Evolutionary conservation across 1,140 invertebrate species (phyloP).

Genomic region (Drosophila guanche): DNA sequence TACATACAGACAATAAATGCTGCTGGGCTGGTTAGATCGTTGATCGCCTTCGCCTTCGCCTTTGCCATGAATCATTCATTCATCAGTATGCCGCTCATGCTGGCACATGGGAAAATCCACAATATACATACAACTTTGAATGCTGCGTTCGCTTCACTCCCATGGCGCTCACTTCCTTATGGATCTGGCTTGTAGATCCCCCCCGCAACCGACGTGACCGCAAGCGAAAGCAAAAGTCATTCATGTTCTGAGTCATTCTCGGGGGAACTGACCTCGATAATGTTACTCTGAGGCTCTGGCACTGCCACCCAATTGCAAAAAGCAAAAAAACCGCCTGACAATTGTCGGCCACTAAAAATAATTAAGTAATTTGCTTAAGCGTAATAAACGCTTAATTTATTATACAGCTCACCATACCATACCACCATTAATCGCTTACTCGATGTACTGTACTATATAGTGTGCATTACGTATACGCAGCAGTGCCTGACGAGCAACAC

Average conservation of each 20-base stretch:
- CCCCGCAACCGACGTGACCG: neutral
- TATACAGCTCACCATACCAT: neutral
- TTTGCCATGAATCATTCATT: slow-evolving; percentile 21
- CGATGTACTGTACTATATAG: slow-evolving; percentile 18
- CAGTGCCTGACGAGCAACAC: slow-evolving; percentile 39
- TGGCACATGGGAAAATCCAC: slow-evolving; percentile 41
- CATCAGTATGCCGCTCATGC: slow-evolving; percentile 22
- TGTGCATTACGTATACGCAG: slow-evolving; percentile 51
- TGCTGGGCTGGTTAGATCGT: neutral
- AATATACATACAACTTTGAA: slow-evolving; percentile 3
- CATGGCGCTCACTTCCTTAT: slow-evolving; percentile 35
- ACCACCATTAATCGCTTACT: slow-evolving; percentile 13
- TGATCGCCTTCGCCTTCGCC: too few relatives aligned
- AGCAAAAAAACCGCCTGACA: slow-evolving; percentile 6
- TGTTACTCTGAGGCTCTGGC: slow-evolving; percentile 2
- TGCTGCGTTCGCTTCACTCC: slow-evolving; percentile 12
- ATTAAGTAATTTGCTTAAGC: slow-evolving; percentile 8
- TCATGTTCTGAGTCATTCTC: slow-evolving; percentile 37
- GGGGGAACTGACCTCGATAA: slow-evolving; percentile 51
- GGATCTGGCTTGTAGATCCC: slow-evolving; percentile 23
- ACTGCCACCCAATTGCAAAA: neutral
- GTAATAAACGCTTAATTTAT: slow-evolving; percentile 32
- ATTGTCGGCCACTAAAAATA: neutral
- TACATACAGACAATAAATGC: slow-evolving; percentile 3
- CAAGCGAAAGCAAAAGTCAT: slow-evolving; percentile 48